Conservation (phyloP, 35 echinoderm and acorn worm genomes). For the Amphiura filiformis region DNA sequence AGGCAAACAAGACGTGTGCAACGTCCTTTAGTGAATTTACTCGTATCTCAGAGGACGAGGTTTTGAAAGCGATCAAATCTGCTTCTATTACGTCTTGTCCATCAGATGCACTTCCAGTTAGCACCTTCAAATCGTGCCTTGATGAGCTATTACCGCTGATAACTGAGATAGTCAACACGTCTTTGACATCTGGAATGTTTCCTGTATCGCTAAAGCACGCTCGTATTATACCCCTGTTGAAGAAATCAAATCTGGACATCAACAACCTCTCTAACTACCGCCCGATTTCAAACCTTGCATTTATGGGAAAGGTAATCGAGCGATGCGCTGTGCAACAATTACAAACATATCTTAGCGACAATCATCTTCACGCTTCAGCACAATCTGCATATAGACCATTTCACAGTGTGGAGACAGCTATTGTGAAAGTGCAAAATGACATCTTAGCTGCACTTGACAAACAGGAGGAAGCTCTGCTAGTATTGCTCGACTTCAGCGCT, state of each 20-base stretch:
- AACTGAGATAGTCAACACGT: constrained; percentile 31
- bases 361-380: background rate
- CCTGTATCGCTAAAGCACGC: constrained; percentile 12
- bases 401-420: constrained; percentile 38
- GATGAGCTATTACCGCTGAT: constrained; percentile 10
- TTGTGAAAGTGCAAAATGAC: constrained; percentile 43
- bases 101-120: constrained; percentile 21
- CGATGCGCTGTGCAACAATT: constrained; percentile 5
- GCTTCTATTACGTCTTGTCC: constrained; percentile 31
- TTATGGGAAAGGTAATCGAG: constrained; percentile 34
- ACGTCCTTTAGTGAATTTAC: constrained; percentile 2
- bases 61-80: constrained; percentile 11
- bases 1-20: background rate
- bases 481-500: constrained; percentile 39
- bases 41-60: background rate
- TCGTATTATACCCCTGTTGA: constrained; percentile 21
- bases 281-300: constrained; percentile 43
- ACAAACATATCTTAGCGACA: constrained; percentile 17
- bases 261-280: constrained; percentile 33
- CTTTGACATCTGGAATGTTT: constrained; percentile 8
- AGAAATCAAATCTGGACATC: constrained; percentile 7
- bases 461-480: constrained; percentile 32
- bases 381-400: constrained; percentile 21
- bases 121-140: constrained; percentile 21
- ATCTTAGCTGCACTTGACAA: constrained; percentile 19